Evolutionary conservation across 2,113 vertebrate species (phyloP), one percentile per base, ranked within the genome.

Genomic region (Lates calcarifer): DNA sequence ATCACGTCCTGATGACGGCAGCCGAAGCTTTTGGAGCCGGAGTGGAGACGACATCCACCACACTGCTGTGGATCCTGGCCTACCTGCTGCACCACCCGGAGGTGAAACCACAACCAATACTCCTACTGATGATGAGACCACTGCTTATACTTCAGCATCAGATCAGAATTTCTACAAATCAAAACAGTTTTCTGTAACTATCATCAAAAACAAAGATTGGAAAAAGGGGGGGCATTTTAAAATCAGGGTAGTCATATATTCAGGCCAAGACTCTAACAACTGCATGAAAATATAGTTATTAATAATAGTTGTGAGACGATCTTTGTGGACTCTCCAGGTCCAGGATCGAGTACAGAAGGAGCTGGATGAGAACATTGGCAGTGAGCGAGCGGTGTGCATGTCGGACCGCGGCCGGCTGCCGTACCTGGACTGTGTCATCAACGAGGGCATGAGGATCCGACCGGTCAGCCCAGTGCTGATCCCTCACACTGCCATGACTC

Each of bases 391-490:
- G 0, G 94, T 94, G 53, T 67, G 68, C 6, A 26, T 91, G 76
- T 90, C 87, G 1, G 95, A 95, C 82, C 90, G 94, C 1, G 29
- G 81, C 10, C 76, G 62, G 24, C 91, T 96, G 75, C 93, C 93
- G 0, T 94, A 94, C 76, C 89, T 96, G 68, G 94, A 95, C 67
- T 90, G 92, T 4, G 94, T 95, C 18, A 87, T 96, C 75, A 93
- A 93, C 2, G 95, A 96, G 75, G 95, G 95, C 17, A 90, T 96
- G 93, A 93, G 95, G 90, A 96, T 95, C 73, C 82, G 95, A 6
- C 95, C 95, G 0, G 95, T 96, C 55, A 95, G 93, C 81, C 95
- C 95, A 0, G 84, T 96, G 8, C 90, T 96, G 74, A 95, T 96
- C 74, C 95, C 95, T 0, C 95, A 96, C 77, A 92, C 89, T 3